These are phyloP conservation scores for Martes martes DNA, from an alignment of 2,113 vertebrate species.

Conservation along the genomic window DNA sequence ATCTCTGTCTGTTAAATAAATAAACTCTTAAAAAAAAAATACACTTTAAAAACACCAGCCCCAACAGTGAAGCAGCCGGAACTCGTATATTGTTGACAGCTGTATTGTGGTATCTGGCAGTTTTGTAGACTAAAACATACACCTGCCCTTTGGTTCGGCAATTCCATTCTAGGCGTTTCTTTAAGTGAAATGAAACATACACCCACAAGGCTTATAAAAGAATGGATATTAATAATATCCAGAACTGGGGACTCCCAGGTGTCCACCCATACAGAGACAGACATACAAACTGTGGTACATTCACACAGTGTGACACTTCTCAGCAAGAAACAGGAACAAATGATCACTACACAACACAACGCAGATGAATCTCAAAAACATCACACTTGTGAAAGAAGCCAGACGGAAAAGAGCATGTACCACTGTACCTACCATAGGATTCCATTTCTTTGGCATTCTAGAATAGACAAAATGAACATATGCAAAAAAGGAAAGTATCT, in stretches of 20 bases:
- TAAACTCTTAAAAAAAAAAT: no score
- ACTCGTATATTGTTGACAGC: not conserved
- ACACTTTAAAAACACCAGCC: not conserved
- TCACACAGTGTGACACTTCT: not conserved
- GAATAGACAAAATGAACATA: not conserved
- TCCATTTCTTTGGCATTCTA: not conserved
- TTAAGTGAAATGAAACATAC: not conserved
- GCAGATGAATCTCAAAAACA: not conserved
- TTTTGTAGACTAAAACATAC: not conserved
- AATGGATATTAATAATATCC: not conserved
- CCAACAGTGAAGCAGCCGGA: not conserved
- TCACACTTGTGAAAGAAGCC: not conserved
- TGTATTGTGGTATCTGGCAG: not conserved
- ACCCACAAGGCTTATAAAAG: not conserved
- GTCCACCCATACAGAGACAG: not conserved
- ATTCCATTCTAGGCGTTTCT: not conserved
- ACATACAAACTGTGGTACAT: not conserved
- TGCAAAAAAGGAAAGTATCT: not conserved
- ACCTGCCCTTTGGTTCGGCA: not conserved
- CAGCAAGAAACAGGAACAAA: not conserved
- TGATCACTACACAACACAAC: not conserved
- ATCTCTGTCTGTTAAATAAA: no score
- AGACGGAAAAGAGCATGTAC: not conserved
- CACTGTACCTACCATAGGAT: not conserved
- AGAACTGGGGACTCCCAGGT: not conserved